These are phyloP conservation scores for Chrysolina oricalcia DNA, from an alignment of 2,888 invertebrate genomes.

Conservation along the genomic window DNA sequence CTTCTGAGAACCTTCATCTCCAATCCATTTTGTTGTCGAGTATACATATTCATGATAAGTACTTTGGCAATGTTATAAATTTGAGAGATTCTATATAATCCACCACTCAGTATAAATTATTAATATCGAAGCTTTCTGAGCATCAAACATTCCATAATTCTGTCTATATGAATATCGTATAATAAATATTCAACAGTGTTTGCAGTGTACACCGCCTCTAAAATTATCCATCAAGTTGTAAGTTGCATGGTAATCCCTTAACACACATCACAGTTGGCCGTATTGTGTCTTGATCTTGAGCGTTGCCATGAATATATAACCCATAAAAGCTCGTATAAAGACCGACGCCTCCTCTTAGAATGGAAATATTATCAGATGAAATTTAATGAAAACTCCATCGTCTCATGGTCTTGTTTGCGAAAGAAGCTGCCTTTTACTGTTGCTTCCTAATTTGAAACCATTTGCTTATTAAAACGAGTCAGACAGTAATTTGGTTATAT, in stretches of 20 bases:
- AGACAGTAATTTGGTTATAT: constrained; percentile 45
- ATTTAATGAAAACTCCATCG: constrained; percentile 51
- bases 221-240: constrained; percentile 66
- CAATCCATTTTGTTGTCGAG: constrained; percentile 5
- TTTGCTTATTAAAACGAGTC: constrained; percentile 63
- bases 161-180: constrained; percentile 54
- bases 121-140: constrained; percentile 14
- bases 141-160: constrained; percentile 37
- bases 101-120: constrained; percentile 14
- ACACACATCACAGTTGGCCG: constrained; percentile 67
- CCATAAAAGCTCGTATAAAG: constrained; percentile 63
- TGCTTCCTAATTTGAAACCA: constrained; percentile 64
- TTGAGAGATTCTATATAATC: constrained; percentile 15
- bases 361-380: constrained; percentile 31
- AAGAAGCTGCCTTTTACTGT: constrained; percentile 60
- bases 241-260: constrained; percentile 63
- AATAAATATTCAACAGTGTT: constrained; percentile 67
- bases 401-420: constrained; percentile 58
- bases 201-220: constrained; percentile 63
- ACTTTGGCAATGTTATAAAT: neutral
- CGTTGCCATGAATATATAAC: constrained; percentile 69
- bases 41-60: constrained; percentile 14
- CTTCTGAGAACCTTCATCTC: neutral
- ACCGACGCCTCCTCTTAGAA: constrained; percentile 43
- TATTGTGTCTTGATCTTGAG: constrained; percentile 69